These are phyloP conservation scores for Amphiprion ocellaris DNA, from an alignment of 2,113 vertebrate genomes.

Conservation along the genomic window DNA sequence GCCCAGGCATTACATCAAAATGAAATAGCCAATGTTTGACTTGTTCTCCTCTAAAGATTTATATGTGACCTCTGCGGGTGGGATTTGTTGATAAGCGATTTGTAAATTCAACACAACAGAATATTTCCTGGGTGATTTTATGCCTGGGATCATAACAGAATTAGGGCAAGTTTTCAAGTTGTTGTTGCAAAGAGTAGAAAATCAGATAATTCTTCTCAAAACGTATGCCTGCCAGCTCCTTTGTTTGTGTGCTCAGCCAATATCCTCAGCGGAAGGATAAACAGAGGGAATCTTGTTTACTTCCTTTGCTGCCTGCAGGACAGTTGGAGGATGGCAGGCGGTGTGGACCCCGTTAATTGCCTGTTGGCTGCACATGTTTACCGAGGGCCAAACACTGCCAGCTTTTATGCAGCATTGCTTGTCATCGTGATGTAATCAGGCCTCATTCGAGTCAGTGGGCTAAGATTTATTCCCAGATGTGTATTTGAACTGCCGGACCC, in stretches of 20 bases:
- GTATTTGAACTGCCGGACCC: slow-evolving; percentile 41
- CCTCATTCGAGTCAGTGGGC: slow-evolving; percentile 9
- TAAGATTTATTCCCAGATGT: slow-evolving; percentile 48
- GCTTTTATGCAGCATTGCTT: slow-evolving; percentile 40
- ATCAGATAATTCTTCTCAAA: slow-evolving; percentile 22
- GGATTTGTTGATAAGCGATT: slow-evolving; percentile 59
- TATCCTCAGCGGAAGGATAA: slow-evolving; percentile 35
- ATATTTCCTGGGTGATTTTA: slow-evolving; percentile 64
- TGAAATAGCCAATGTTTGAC: slow-evolving; percentile 67
- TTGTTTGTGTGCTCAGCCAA: slow-evolving; percentile 35
- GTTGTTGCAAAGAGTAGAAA: slow-evolving; percentile 22
- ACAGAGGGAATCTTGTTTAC: slow-evolving; percentile 52
- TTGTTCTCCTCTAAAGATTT: slow-evolving; percentile 55
- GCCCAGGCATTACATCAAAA: slow-evolving; percentile 47
- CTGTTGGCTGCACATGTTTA: slow-evolving; percentile 47
- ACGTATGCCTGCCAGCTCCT: background rate
- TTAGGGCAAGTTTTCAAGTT: slow-evolving; percentile 8
- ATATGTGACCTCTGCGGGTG: slow-evolving; percentile 42
- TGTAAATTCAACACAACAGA: slow-evolving; percentile 45
- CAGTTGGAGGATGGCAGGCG: slow-evolving; percentile 26
- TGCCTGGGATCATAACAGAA: slow-evolving; percentile 31
- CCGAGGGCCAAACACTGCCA: slow-evolving; percentile 31
- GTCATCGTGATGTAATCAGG: slow-evolving; percentile 45
- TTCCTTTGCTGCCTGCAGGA: slow-evolving; percentile 45
- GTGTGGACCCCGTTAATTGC: slow-evolving; percentile 32